Conservation (phyloP, 2,888 invertebrate species). For the Cryptocephalus moraei region DNA sequence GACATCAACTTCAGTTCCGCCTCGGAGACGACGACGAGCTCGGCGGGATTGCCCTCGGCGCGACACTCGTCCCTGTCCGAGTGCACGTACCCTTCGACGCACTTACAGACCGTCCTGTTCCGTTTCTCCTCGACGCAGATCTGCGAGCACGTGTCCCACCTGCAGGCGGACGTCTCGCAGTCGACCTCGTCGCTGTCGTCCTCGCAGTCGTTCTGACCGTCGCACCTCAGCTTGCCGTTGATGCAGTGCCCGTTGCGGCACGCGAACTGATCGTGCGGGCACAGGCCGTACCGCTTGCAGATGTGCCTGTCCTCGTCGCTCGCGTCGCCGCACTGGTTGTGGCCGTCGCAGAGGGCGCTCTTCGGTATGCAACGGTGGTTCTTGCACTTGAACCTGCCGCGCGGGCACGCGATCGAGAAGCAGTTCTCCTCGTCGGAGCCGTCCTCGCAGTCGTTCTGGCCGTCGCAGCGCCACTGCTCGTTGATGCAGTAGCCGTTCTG, state of each 20-base stretch:
- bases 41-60: slow-evolving; percentile 46
- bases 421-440: slow-evolving; percentile 47
- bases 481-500: slow-evolving; percentile 44
- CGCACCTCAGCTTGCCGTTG: slow-evolving; percentile 44
- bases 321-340: slow-evolving; percentile 62
- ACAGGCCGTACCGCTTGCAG: slow-evolving; percentile 26
- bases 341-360: slow-evolving; percentile 56
- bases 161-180: slow-evolving; percentile 39
- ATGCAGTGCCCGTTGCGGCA: slow-evolving; percentile 48
- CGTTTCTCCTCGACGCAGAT: slow-evolving; percentile 56
- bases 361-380: slow-evolving; percentile 34
- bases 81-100: slow-evolving; percentile 46
- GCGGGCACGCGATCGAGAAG: slow-evolving; percentile 38
- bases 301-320: slow-evolving; percentile 51
- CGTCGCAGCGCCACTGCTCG: slow-evolving; percentile 55
- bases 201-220: slow-evolving; percentile 46
- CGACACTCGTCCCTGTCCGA: slow-evolving; percentile 44
- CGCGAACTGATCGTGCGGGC: slow-evolving; percentile 33
- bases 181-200: slow-evolving; percentile 40
- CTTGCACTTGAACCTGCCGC: slow-evolving; percentile 34
- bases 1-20: slow-evolving; percentile 50
- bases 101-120: slow-evolving; percentile 47
- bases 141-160: slow-evolving; percentile 70
- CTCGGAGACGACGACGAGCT: slow-evolving; percentile 54
- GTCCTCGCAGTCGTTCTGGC: slow-evolving; percentile 51